Conservation (phyloP, 2,797 vertebrate species). For the Notolabrus celidotus region DNA sequence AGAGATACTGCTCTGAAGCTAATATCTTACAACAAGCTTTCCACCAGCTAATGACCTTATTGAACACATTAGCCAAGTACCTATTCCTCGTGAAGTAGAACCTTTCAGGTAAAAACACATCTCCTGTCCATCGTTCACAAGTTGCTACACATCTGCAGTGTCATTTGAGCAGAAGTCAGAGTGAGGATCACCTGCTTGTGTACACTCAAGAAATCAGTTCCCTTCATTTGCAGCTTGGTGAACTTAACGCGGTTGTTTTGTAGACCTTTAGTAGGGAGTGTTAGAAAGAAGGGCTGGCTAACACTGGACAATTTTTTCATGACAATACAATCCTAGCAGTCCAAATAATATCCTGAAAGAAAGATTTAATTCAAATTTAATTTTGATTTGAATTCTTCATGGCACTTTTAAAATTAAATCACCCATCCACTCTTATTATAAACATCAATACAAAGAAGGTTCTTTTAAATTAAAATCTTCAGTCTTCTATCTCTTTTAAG, state of each 20-base stretch:
- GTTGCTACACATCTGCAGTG: conserved; percentile 1
- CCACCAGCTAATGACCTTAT: neutral
- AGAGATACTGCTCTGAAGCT: conserved; percentile 25
- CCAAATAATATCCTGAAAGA: neutral
- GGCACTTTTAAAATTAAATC: neutral
- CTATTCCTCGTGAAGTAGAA: conserved; percentile 4
- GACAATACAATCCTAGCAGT: neutral
- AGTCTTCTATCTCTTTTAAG: neutral
- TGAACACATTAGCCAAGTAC: neutral
- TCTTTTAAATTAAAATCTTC: neutral
- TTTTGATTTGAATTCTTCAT: no score
- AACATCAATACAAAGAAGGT: neutral
- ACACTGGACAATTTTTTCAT: neutral
- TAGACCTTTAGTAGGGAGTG: no score
- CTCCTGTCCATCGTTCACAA: conserved; percentile 6
- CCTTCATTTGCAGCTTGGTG: conserved; percentile 12
- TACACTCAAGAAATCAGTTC: neutral
- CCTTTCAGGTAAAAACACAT: neutral
- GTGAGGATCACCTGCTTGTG: conserved; percentile 5
- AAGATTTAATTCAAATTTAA: conserved; percentile 8
- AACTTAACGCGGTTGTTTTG: conserved; percentile 25
- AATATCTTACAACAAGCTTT: neutral
- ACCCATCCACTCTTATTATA: conserved; percentile 13
- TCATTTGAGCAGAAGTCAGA: neutral
- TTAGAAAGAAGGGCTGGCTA: conserved; percentile 14